Conservation (phyloP, 2,888 invertebrate species). For the Mimachlamys varia region DNA sequence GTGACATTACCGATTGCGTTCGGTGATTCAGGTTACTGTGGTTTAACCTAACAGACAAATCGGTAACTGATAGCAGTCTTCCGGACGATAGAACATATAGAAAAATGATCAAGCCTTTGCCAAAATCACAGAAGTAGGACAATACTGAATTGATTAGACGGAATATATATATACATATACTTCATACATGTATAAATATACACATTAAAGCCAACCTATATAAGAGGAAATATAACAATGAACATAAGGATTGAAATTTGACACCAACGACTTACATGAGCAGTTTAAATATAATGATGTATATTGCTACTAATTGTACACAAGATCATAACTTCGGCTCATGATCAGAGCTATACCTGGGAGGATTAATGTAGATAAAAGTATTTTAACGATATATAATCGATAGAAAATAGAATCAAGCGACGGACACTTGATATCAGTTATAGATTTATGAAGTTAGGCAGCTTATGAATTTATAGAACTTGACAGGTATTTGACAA, state of each 20-base stretch:
- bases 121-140: not conserved
- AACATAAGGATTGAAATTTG: not conserved
- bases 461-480: no score
- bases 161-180: not conserved
- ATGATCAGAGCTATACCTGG: not conserved
- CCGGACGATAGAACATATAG: conserved; percentile 8
- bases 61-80: not conserved
- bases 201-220: not conserved
- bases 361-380: not conserved
- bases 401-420: not conserved
- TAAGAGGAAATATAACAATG: not conserved
- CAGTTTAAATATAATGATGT: not conserved
- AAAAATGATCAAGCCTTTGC: not conserved
- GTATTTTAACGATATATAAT: not conserved
- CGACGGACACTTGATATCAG: not conserved
- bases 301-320: not conserved
- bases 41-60: not conserved
- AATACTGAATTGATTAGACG: not conserved
- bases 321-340: not conserved
- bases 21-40: not conserved
- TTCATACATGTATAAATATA: no score
- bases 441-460: no score
- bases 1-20: not conserved
- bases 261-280: not conserved
- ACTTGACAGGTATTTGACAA: no score